Conservation (phyloP, 2,113 vertebrate genomes). For the Apodemus speciosus region DNA sequence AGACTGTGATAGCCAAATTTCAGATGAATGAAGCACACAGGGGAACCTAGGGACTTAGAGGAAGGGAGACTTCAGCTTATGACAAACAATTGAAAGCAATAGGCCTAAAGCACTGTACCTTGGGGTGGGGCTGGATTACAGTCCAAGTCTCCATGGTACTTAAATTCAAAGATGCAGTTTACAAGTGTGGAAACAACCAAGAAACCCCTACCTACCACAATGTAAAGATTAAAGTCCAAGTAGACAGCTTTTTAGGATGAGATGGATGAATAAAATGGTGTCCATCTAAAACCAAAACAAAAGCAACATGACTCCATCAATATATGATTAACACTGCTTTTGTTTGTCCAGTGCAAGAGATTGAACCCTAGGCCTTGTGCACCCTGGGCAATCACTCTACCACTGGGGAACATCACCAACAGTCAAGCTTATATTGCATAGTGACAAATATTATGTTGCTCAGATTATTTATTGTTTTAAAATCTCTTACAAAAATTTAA, state of each 20-base stretch:
- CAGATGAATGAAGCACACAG: conserved; percentile 40
- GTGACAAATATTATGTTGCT: conserved; percentile 12
- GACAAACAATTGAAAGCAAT: background rate
- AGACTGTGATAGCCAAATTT: background rate
- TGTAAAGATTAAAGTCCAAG: conserved; percentile 19
- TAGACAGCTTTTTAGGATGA: background rate
- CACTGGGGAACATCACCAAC: background rate
- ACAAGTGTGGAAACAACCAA: background rate
- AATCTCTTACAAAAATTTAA: conserved; percentile 47
- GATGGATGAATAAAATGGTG: conserved; percentile 26
- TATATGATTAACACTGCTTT: background rate
- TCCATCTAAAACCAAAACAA: background rate
- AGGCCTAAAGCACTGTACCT: background rate
- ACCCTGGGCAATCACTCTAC: background rate
- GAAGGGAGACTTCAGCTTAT: conserved; percentile 4
- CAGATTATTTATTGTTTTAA: conserved; percentile 23
- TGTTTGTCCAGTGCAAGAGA: background rate
- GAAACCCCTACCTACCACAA: background rate
- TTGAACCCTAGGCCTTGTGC: background rate
- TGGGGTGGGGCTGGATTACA: background rate
- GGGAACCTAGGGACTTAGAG: background rate
- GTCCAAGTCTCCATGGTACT: background rate
- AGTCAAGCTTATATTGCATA: background rate
- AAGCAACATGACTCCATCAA: conserved; percentile 22
- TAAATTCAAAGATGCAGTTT: background rate